Evolutionary conservation across 1,140 invertebrate species (phyloP), one percentile per base, ranked within the genome.

Genomic region (Diorhabda sublineata): DNA sequence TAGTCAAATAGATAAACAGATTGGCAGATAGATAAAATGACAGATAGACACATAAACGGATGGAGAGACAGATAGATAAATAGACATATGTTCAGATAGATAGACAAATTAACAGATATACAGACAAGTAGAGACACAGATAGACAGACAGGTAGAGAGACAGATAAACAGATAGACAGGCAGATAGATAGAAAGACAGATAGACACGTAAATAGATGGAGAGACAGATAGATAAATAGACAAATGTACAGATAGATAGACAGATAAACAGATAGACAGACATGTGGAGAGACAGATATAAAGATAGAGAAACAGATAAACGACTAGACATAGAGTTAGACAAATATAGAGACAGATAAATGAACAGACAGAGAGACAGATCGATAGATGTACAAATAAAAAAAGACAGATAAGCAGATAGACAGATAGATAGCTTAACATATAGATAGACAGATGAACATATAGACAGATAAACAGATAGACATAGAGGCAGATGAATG

Each of bases 71-170:
- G 61, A 2, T 42, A 63, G 61, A 45, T 42, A 63, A 42, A 26
- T 42, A 63, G 61, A 45, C 61, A 63, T 11, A 26, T 42, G 44
- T 11, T 7, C 61, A 63, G 61, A 26, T 42, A 63, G 61, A 57
- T 45, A 65, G 64, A 42, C 64, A 65, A 3, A 57, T 45, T 56
- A 45, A 42, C 64, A 65, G 64, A 57, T 45, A 65, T 44, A 42
- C 64, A 65, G 64, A 57, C 3, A 65, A 3, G 44, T 45, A 65
- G 64, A 57, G 45, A 65, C 45, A 42, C 64, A 65, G 64, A 57
- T 45, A 65, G 64, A 42, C 64, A 65, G 64, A n/a, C 64, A 65
- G 64, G 44, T 44, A 65, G 64, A 65, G 9, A 65, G 3, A 56
- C 3, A 3, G 64, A 65, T 42, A 26, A 26, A 26, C 26, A 1